Conservation (phyloP, 2,888 invertebrate genomes). For the Tuberolachnus salignus region DNA sequence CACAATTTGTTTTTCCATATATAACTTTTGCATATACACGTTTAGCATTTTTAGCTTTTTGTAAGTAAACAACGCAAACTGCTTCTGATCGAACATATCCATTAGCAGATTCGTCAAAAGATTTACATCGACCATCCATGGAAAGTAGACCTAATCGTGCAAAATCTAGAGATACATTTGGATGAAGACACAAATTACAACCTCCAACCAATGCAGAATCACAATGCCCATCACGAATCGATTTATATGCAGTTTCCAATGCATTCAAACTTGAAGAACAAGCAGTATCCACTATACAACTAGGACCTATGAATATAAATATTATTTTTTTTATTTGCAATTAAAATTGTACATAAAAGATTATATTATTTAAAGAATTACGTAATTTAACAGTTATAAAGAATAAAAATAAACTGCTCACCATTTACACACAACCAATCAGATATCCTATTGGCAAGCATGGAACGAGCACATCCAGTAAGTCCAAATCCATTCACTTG, state of each 20-base stretch:
- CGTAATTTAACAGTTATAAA: background rate
- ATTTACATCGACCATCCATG: constrained; percentile 83
- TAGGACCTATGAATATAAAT: constrained; percentile 70
- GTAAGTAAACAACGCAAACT: constrained; percentile 63
- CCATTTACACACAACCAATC: constrained; percentile 84
- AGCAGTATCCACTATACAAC: constrained; percentile 87
- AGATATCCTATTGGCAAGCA: constrained; percentile 90
- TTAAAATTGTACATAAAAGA: too few species aligned
- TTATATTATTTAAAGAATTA: too few species aligned
- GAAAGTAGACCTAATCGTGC: constrained; percentile 75
- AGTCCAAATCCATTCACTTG: constrained; percentile 71
- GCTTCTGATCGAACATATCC: constrained; percentile 66
- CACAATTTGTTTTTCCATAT: constrained; percentile 81
- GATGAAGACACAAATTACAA: constrained; percentile 83
- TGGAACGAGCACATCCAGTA: constrained; percentile 84
- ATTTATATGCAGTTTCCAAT: constrained; percentile 78
- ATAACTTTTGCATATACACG: constrained; percentile 72
- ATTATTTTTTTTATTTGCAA: too few species aligned
- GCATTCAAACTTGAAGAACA: constrained; percentile 93
- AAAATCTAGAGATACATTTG: constrained; percentile 88
- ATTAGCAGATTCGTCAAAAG: constrained; percentile 78
- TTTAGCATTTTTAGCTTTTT: constrained; percentile 68
- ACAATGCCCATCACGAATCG: constrained; percentile 79
- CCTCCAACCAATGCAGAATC: constrained; percentile 91
- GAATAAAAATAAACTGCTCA: constrained; percentile 59